These are phyloP conservation scores for Syngnathus floridae DNA, from an alignment of 2,113 vertebrate genomes.

Conservation along the genomic window DNA sequence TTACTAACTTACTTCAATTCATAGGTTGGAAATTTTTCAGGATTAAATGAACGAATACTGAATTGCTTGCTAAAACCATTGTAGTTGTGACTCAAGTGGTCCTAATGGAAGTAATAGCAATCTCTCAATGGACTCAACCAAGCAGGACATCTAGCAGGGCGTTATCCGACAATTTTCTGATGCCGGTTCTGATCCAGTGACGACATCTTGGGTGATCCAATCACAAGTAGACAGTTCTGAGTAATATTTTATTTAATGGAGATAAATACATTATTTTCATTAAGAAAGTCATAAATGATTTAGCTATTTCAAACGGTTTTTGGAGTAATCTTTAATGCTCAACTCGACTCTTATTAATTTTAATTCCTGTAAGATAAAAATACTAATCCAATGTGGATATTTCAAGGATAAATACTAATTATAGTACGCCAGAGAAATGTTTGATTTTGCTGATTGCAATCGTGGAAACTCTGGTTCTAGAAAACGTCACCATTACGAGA, in stretches of 20 bases:
- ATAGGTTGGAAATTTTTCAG: background rate
- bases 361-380: background rate
- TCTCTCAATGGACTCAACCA: constrained; percentile 9
- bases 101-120: background rate
- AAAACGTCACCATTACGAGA: background rate
- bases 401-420: background rate
- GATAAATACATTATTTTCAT: background rate
- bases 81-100: background rate
- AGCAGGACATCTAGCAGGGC: constrained; percentile 21
- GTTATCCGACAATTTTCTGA: background rate
- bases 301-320: background rate
- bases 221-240: background rate
- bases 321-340: background rate
- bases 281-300: background rate
- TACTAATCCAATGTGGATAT: background rate
- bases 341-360: background rate
- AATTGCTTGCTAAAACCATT: background rate
- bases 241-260: background rate
- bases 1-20: background rate
- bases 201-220: constrained; percentile 1
- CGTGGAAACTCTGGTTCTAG: background rate
- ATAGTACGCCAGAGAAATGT: background rate
- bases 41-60: background rate
- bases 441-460: background rate
- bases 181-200: background rate